Evolutionary conservation across 2,113 vertebrate genomes (phyloP).

Genomic region (Chunga burmeisteri): DNA sequence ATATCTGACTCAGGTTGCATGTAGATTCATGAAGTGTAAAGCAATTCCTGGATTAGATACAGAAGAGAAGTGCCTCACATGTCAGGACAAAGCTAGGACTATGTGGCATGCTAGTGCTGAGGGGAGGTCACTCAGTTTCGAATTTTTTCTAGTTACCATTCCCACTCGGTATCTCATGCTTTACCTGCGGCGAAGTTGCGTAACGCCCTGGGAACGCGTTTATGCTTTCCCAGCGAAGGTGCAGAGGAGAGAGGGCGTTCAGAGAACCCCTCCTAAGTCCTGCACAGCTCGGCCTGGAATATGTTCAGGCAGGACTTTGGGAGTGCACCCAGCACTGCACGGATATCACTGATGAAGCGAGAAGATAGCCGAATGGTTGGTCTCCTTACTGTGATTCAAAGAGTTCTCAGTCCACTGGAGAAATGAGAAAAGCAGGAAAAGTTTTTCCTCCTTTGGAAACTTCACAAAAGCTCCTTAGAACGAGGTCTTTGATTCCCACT

Average conservation of each 20-base stretch:
- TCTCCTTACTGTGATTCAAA: neutral
- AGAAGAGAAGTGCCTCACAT: constrained; percentile 31
- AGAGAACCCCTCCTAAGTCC: constrained; percentile 36
- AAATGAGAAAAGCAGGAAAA: neutral
- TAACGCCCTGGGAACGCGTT: constrained; percentile 5
- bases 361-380: neutral
- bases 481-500: neutral
- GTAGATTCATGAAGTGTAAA: constrained; percentile 61
- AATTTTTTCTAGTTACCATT: constrained; percentile 33
- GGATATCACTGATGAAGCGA: neutral
- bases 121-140: constrained; percentile 57
- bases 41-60: constrained; percentile 45
- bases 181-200: constrained; percentile 34
- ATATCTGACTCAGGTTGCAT: constrained; percentile 52
- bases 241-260: neutral
- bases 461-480: neutral
- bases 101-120: constrained; percentile 25
- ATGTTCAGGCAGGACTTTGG: constrained; percentile 53
- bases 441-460: neutral
- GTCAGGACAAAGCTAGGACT: constrained; percentile 44
- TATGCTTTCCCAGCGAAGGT: neutral
- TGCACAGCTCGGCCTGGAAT: constrained; percentile 15
- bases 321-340: neutral
- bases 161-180: constrained; percentile 4
- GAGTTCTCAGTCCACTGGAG: neutral